Conservation (phyloP, 2,888 invertebrate genomes). For the Podotricha telesiphe region DNA sequence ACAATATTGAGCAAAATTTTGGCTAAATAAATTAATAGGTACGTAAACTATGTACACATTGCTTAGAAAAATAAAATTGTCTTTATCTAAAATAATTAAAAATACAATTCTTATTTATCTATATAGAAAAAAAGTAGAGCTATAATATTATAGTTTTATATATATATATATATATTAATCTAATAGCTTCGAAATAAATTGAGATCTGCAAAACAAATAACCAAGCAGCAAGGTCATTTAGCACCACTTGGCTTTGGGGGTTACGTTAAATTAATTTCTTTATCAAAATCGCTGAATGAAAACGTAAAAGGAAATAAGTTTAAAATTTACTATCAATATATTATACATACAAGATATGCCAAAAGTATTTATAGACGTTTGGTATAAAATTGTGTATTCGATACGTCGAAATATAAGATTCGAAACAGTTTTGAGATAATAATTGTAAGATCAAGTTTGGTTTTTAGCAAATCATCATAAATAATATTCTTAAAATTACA, state of each 20-base stretch:
- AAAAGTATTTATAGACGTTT: not conserved
- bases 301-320: not conserved
- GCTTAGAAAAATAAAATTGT: constrained; percentile 72
- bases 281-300: not conserved
- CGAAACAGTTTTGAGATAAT: constrained; percentile 20
- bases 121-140: constrained; percentile 67
- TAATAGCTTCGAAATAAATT: constrained; percentile 82
- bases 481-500: constrained; percentile 18
- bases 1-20: constrained; percentile 82
- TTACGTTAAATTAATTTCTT: constrained; percentile 43
- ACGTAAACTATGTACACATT: constrained; percentile 69
- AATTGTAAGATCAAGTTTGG: constrained; percentile 21
- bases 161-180: constrained; percentile 64
- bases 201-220: constrained; percentile 75
- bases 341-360: not conserved
- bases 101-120: constrained; percentile 59
- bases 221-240: constrained; percentile 44
- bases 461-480: constrained; percentile 15
- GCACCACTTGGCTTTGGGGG: constrained; percentile 41
- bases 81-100: constrained; percentile 72
- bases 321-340: not conserved
- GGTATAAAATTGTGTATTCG: constrained; percentile 28
- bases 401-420: constrained; percentile 22
- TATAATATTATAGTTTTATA: constrained; percentile 56
- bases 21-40: constrained; percentile 79